Percentiles rank a stretch among this genome's conserved stretches.
These are phyloP conservation scores for Augochlora pura DNA, from an alignment of 1,140 invertebrate genomes.

Conservation along the genomic window DNA sequence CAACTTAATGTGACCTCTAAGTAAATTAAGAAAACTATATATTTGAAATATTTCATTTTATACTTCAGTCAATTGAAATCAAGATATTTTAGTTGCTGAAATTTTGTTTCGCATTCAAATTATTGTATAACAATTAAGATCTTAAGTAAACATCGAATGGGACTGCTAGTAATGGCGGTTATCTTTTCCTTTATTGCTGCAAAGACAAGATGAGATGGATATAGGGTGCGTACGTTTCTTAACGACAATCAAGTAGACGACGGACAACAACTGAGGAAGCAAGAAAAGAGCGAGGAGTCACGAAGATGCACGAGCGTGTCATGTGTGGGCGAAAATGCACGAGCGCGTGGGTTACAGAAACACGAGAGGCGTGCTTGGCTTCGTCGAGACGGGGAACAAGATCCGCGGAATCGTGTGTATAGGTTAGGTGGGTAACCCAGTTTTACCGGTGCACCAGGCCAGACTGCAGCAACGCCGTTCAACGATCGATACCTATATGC, in stretches of 20 bases:
- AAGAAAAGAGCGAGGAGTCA: constrained; percentile 33
- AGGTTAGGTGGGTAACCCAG: constrained; percentile 74
- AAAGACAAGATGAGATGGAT: not conserved
- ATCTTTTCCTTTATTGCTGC: not conserved
- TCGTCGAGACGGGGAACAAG: constrained; percentile 37
- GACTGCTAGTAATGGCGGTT: not conserved
- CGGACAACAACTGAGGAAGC: constrained; percentile 6
- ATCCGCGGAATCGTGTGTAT: constrained; percentile 49
- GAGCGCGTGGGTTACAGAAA: constrained; percentile 27
- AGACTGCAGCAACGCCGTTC: constrained; percentile 63
- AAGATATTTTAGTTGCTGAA: too few relatives aligned
- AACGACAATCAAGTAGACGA: constrained; percentile 21
- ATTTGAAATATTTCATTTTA: too few relatives aligned
- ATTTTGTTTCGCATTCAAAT: too few relatives aligned
- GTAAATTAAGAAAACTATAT: too few relatives aligned
- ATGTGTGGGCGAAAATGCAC: constrained; percentile 38
- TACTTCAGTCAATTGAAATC: too few relatives aligned
- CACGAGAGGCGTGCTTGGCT: constrained; percentile 32
- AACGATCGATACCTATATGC: constrained; percentile 68
- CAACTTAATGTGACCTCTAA: too few relatives aligned
- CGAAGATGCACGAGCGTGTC: constrained; percentile 32
- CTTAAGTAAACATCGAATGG: not conserved
- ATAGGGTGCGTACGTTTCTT: not conserved
- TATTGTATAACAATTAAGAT: too few relatives aligned
- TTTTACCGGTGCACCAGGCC: constrained; percentile 72